These are phyloP conservation scores for Albula glossodonta DNA, from an alignment of 2,113 vertebrate genomes.

Conservation along the genomic window DNA sequence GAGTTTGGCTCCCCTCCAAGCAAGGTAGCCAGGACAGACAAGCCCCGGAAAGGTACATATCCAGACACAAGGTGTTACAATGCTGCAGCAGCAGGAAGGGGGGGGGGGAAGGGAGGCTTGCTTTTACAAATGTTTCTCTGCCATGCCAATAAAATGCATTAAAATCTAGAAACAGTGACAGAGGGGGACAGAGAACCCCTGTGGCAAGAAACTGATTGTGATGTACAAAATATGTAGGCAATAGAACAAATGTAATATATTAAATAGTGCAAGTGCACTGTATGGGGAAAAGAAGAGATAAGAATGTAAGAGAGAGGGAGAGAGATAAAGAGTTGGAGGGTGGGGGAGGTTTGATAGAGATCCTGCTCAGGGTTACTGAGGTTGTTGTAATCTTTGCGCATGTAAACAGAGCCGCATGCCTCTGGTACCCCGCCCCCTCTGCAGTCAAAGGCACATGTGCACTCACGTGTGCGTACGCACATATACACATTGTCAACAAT, in stretches of 20 bases:
- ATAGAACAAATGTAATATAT: not conserved
- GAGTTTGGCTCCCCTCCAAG: constrained; percentile 79
- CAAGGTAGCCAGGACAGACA: constrained; percentile 84
- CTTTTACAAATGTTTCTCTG: not conserved
- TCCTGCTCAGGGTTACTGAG: constrained; percentile 17
- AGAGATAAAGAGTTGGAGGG: not conserved
- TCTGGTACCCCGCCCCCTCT: constrained; percentile 19
- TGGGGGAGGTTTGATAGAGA: not conserved
- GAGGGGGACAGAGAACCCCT: not conserved
- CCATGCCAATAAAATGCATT: not conserved
- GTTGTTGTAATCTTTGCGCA: constrained; percentile 20
- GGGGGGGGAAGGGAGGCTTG: not conserved
- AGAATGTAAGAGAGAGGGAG: too few relatives aligned
- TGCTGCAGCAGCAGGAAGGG: not conserved
- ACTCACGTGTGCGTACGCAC: constrained; percentile 2
- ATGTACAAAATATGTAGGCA: too few relatives aligned
- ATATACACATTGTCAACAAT: not conserved
- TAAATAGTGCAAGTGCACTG: not conserved
- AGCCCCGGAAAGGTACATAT: constrained; percentile 87
- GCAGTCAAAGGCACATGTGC: not conserved
- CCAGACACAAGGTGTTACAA: not conserved
- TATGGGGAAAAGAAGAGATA: not conserved
- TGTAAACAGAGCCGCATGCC: constrained; percentile 44
- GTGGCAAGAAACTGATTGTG: too few relatives aligned
- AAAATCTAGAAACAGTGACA: not conserved